Evolutionary conservation across 2,113 vertebrate species (phyloP).

Genomic region (Gopherus evgoodei): DNA sequence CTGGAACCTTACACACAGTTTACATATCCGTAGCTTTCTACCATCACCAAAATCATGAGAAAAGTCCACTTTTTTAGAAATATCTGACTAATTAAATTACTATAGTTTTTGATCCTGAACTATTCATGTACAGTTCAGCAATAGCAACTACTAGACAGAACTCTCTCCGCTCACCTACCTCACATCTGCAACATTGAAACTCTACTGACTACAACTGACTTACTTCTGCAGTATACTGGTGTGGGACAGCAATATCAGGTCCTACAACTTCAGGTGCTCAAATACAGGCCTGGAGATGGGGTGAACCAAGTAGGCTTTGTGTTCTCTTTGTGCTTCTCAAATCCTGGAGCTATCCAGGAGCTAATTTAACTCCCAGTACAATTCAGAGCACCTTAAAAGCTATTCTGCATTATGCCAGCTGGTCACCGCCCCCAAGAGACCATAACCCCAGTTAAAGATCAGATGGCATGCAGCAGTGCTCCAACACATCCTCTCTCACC

Average conservation of each 20-base stretch:
- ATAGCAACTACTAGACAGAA: not conserved
- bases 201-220: not conserved
- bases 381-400: constrained; percentile 38
- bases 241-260: constrained; percentile 5
- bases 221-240: not conserved
- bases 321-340: not conserved
- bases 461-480: not conserved
- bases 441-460: constrained; percentile 22
- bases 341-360: not conserved
- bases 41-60: not conserved
- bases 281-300: not conserved
- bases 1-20: not conserved
- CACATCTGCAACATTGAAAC: not conserved
- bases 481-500: not conserved
- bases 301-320: not conserved
- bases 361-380: constrained; percentile 5
- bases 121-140: not conserved
- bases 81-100: constrained; percentile 7
- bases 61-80: not conserved
- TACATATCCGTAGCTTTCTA: not conserved
- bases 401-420: constrained; percentile 11
- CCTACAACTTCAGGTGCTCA: not conserved
- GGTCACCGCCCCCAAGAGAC: constrained; percentile 17
- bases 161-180: not conserved
- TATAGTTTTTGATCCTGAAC: constrained; percentile 3